A percentile compares a stretch with the other conserved stretches of the same genome.
Conservation (phyloP, 1,140 invertebrate genomes). For the Halesus radiatus region DNA sequence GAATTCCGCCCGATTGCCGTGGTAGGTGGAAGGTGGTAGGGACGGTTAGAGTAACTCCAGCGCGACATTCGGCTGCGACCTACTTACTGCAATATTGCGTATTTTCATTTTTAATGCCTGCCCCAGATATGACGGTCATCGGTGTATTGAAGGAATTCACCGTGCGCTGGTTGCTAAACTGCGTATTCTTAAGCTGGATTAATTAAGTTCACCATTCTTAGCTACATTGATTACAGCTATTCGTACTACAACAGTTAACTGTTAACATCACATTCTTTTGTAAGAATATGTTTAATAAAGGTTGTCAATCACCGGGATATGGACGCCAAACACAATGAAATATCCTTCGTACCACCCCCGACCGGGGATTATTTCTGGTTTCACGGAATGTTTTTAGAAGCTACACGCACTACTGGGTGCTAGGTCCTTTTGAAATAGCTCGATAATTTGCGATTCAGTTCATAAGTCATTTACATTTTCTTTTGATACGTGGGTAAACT, state of each 20-base stretch:
- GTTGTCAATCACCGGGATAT: not conserved
- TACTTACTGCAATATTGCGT: slow-evolving; percentile 27
- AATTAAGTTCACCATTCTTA: too few species aligned
- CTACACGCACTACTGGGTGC: too few species aligned
- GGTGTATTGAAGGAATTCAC: slow-evolving; percentile 10
- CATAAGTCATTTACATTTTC: too few species aligned
- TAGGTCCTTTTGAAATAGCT: too few species aligned
- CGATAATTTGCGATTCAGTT: too few species aligned
- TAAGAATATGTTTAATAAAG: not conserved
- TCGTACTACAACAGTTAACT: too few species aligned
- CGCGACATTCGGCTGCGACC: slow-evolving; percentile 38
- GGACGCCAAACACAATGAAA: not conserved
- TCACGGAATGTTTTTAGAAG: too few species aligned
- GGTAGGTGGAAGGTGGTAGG: not conserved
- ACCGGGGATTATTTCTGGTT: too few species aligned
- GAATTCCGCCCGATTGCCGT: slow-evolving; percentile 28
- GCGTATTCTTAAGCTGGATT: too few species aligned
- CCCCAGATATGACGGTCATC: slow-evolving; percentile 33
- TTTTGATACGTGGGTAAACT: too few species aligned
- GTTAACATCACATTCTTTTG: not conserved
- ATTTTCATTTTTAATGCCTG: slow-evolving; percentile 37
- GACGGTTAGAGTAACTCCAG: not conserved
- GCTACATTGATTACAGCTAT: too few species aligned
- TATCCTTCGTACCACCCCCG: not conserved
- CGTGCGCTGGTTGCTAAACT: too few species aligned